Conservation (phyloP, 1,140 invertebrate genomes). For the Panagrolaimus sp. region DNA sequence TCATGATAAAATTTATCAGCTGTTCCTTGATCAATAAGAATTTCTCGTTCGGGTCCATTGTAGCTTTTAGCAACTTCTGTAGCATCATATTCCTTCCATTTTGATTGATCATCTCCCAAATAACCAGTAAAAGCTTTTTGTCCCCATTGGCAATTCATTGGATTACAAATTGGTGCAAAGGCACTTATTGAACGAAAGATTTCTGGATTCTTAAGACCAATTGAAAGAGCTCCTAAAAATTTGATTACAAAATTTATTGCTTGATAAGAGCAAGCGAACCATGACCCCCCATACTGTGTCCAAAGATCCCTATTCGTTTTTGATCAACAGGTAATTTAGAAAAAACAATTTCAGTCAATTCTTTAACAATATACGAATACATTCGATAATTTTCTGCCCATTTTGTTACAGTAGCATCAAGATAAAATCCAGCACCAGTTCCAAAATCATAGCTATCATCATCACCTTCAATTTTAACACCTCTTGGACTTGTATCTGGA, state of each 20-base stretch:
- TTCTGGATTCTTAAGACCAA: slow-evolving; percentile 82
- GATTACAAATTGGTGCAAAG: slow-evolving; percentile 93
- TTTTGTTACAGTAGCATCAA: slow-evolving; percentile 80
- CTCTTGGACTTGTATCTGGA: slow-evolving; percentile 88
- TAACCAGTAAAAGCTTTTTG: slow-evolving; percentile 76
- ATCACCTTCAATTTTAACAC: slow-evolving; percentile 71
- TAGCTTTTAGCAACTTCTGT: slow-evolving; percentile 75
- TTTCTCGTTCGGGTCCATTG: slow-evolving; percentile 73
- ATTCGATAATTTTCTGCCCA: slow-evolving; percentile 92
- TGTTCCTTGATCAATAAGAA: slow-evolving; percentile 83
- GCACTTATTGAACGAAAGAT: slow-evolving; percentile 82
- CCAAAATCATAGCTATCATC: slow-evolving; percentile 85
- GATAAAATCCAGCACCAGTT: slow-evolving; percentile 86
- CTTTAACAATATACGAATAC: slow-evolving; percentile 87
- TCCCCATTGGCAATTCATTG: slow-evolving; percentile 77
- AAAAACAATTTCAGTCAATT: slow-evolving; percentile 73
- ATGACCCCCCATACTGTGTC: slow-evolving; percentile 59
- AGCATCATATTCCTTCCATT: slow-evolving; percentile 83
- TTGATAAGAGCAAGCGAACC: slow-evolving; percentile 24
- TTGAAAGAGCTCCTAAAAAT: slow-evolving; percentile 84
- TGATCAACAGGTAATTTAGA: slow-evolving; percentile 67
- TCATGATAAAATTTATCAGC: slow-evolving; percentile 75
- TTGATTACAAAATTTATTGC: too few species aligned
- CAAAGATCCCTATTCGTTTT: slow-evolving; percentile 59
- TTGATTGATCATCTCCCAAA: slow-evolving; percentile 64